phyloP scores from a whole-genome alignment of 2,797 vertebrate genomes.

The Periophthalmus magnuspinnatus region DNA sequence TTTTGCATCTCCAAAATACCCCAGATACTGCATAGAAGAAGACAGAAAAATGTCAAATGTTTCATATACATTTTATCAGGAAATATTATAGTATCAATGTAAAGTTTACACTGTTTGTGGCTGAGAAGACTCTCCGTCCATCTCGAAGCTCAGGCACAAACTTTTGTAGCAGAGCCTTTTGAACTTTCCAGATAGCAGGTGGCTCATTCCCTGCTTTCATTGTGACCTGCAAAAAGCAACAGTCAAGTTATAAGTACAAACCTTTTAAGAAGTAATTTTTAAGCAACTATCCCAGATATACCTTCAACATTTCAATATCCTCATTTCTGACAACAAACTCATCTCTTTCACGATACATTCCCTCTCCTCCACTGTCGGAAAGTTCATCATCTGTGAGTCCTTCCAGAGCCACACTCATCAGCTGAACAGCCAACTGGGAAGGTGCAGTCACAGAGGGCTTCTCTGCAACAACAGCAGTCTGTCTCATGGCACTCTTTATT shows the following conservation, averaged over 20 bases:
- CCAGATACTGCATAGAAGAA: conserved; percentile 85
- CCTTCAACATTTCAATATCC: conserved; percentile 92
- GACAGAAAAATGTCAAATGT: not conserved
- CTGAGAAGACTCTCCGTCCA: conserved; percentile 93
- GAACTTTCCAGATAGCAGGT: conserved; percentile 99
- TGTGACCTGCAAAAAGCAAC: conserved; percentile 77
- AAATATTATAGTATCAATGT: not conserved
- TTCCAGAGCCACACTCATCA: conserved; percentile 87
- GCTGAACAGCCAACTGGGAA: conserved; percentile 81
- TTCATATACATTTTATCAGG: too few relatives aligned
- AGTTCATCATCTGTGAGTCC: conserved; percentile 92
- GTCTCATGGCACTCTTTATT: conserved; percentile 47
- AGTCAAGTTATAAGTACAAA: not conserved
- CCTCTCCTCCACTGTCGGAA: conserved; percentile 93
- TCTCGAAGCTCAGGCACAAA: conserved; percentile 97
- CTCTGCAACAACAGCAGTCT: conserved; percentile 56
- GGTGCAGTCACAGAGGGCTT: conserved; percentile 70
- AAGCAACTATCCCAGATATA: conserved; percentile 50
- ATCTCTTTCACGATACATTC: conserved; percentile 95
- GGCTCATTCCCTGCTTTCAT: conserved; percentile 90
- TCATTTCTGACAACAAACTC: conserved; percentile 98
- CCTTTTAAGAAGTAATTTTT: not conserved
- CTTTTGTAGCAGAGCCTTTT: conserved; percentile 97
- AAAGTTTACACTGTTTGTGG: conserved; percentile 94
- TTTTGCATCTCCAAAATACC: conserved; percentile 97